These are phyloP conservation scores for Psittacula derbiana DNA, from an alignment of 2,797 vertebrate species.

Conservation along the genomic window DNA sequence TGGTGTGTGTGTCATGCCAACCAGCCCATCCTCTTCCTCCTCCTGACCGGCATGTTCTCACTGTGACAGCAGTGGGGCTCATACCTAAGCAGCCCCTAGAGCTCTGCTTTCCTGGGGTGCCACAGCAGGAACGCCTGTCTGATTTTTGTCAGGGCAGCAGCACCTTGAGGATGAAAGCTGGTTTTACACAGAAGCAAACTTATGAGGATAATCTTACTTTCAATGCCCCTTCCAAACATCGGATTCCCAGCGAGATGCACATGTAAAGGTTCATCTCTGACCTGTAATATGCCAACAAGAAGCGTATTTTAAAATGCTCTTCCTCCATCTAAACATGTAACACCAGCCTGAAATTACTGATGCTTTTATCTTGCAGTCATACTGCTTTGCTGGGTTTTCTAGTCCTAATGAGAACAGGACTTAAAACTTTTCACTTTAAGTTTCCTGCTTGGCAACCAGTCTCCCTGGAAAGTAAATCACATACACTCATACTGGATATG, in stretches of 20 bases:
- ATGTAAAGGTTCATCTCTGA: not conserved
- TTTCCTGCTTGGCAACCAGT: not conserved
- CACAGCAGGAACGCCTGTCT: not conserved
- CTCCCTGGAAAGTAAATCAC: not conserved
- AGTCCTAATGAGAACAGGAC: not conserved
- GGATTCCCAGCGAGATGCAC: not conserved
- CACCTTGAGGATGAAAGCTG: not conserved
- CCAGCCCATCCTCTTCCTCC: not conserved
- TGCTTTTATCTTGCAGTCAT: not conserved
- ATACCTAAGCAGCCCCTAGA: not conserved
- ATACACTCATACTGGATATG: not conserved
- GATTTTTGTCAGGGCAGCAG: not conserved
- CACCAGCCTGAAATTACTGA: not conserved
- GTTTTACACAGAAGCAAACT: not conserved
- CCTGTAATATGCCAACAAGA: not conserved
- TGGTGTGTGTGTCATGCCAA: not conserved
- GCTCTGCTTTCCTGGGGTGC: not conserved
- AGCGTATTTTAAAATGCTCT: not conserved
- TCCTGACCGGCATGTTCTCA: rapidly evolving
- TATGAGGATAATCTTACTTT: not conserved
- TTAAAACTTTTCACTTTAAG: not conserved
- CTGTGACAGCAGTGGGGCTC: not conserved
- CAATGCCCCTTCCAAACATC: not conserved
- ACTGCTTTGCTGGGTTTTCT: not conserved
- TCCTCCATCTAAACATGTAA: not conserved